Conservation (phyloP, 2,113 vertebrate species). For the Pangasianodon gigas region DNA sequence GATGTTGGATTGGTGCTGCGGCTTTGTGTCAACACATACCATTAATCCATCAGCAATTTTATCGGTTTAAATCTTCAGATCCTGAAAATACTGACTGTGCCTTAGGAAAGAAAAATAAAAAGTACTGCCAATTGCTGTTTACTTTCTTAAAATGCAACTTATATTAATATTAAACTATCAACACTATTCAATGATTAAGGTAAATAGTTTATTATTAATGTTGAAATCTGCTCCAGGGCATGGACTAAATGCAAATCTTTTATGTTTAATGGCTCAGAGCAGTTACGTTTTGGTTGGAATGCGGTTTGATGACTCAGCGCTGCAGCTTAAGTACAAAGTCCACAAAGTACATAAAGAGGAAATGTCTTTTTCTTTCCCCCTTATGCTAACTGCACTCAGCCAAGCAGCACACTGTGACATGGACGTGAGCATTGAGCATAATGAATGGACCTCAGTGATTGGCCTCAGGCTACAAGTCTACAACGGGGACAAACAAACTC, state of each 20-base stretch:
- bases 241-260: background rate
- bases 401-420: background rate
- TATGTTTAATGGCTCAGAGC: background rate
- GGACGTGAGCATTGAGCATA: background rate
- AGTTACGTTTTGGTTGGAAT: background rate
- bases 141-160: background rate
- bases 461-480: constrained; percentile 1
- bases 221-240: background rate
- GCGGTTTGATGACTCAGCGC: background rate
- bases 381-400: background rate
- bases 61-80: background rate
- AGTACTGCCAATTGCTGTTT: background rate
- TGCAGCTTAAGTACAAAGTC: background rate
- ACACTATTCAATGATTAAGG: background rate
- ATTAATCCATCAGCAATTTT: background rate
- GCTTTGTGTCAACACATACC: background rate
- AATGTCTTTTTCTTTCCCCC: background rate
- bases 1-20: background rate
- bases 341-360: constrained; percentile 1
- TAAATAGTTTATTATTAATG: background rate
- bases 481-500: constrained; percentile 9
- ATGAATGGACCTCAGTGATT: constrained; percentile 18
- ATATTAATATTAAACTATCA: background rate
- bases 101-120: background rate
- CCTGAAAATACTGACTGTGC: background rate